Percentiles rank a stretch among this genome's conserved stretches.
Evolutionary conservation across 2,797 vertebrate species (phyloP).

Genomic region (Chelidonichthys spinosus): DNA sequence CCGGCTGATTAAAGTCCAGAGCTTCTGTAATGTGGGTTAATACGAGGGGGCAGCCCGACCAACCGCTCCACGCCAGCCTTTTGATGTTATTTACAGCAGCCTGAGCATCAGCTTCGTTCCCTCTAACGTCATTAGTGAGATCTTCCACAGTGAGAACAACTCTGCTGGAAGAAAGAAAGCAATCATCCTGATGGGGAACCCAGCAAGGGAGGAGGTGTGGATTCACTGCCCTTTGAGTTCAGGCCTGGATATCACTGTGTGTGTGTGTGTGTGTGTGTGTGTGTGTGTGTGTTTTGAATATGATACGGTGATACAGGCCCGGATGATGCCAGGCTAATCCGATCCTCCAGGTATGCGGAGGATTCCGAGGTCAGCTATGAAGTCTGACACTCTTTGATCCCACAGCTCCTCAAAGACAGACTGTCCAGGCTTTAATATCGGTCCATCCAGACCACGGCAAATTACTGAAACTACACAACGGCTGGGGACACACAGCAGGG

Average conservation of each 20-base stretch:
- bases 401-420: slow-evolving; percentile 19
- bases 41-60: slow-evolving; percentile 18
- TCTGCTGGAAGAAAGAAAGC: slow-evolving; percentile 26
- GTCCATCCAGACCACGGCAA: neutral
- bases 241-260: neutral
- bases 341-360: slow-evolving; percentile 36
- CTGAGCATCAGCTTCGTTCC: slow-evolving; percentile 27
- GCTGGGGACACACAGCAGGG: too few species aligned
- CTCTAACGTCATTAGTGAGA: slow-evolving; percentile 35
- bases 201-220: slow-evolving; percentile 19
- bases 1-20: slow-evolving; percentile 3
- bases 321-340: slow-evolving; percentile 42
- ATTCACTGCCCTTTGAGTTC: slow-evolving; percentile 9
- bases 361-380: slow-evolving; percentile 42
- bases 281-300: neutral
- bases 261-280: neutral
- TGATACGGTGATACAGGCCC: slow-evolving; percentile 1
- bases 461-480: slow-evolving; percentile 9
- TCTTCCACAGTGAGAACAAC: slow-evolving; percentile 10
- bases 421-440: slow-evolving; percentile 9
- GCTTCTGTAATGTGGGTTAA: slow-evolving; percentile 35
- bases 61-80: slow-evolving; percentile 29
- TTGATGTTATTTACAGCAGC: slow-evolving; percentile 45
- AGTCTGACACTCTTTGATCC: slow-evolving; percentile 39
- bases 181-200: slow-evolving; percentile 51